These are phyloP conservation scores for Ranitomeya variabilis DNA, from an alignment of 2,113 vertebrate genomes.

Conservation along the genomic window DNA sequence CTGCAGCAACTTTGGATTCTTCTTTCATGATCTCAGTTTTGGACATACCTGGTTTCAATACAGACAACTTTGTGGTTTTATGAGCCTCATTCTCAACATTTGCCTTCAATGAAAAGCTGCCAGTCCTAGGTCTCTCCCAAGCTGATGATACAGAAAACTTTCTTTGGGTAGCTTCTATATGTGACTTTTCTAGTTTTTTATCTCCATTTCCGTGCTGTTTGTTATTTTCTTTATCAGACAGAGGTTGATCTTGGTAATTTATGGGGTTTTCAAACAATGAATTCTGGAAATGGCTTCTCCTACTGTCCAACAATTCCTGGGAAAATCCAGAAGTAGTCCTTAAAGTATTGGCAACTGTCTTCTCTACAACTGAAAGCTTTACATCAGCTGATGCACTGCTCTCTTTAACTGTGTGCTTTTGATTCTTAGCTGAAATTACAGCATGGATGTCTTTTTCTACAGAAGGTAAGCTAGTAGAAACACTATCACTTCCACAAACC, in stretches of 20 bases:
- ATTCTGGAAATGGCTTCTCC: slow-evolving; percentile 18
- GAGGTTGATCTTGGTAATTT: slow-evolving; percentile 14
- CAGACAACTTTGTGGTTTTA: slow-evolving; percentile 56
- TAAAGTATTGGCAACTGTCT: slow-evolving; percentile 56
- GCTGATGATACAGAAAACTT: slow-evolving; percentile 77
- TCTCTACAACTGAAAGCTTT: neutral
- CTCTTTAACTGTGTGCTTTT: slow-evolving; percentile 48
- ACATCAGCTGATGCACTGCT: slow-evolving; percentile 1
- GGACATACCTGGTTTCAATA: slow-evolving; percentile 57
- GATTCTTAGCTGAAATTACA: slow-evolving; percentile 22
- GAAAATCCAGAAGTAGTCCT: slow-evolving; percentile 62
- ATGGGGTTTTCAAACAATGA: slow-evolving; percentile 57
- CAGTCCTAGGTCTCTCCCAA: slow-evolving; percentile 69
- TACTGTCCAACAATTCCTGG: neutral
- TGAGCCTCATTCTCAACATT: slow-evolving; percentile 59
- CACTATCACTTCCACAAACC: neutral
- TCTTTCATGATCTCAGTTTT: slow-evolving; percentile 67
- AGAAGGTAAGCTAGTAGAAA: slow-evolving; percentile 50
- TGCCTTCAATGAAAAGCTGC: slow-evolving; percentile 72
- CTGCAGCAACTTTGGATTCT: slow-evolving; percentile 60
- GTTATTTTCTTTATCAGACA: slow-evolving; percentile 55
- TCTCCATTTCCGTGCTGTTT: slow-evolving; percentile 25
- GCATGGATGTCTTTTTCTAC: slow-evolving; percentile 53
- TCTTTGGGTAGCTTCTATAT: slow-evolving; percentile 62
- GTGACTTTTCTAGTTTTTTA: slow-evolving; percentile 61